Base-by-base conservation (phyloP, 2,888 invertebrate species). In the Troides helena region DNA sequence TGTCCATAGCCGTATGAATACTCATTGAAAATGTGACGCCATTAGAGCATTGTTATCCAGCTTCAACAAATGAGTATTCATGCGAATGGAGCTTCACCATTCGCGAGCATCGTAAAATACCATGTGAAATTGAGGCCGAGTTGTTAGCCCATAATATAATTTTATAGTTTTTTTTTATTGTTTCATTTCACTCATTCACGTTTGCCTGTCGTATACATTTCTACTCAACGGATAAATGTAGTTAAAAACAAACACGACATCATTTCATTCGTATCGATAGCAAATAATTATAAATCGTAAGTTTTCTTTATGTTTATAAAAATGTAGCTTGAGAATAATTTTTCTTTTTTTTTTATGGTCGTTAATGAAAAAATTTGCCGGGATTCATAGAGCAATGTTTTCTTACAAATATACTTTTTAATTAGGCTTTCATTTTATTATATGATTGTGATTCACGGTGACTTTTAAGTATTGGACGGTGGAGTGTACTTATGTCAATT, bases 381-480 rank as follows among this genome's bases (percentile, higher is more conserved):
- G 81, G 81, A 78, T 81, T 68, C 72, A 67, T 77, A 73, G 76
- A 78, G 80, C 82, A 82, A 83, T 85, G 74, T 77, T 53, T 12
- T 72, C 73, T 71, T 68, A 67, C 39, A 53, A 60, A 8, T 61
- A 69, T 23, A 68, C 46, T 64, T 59, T 23, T 68, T 56, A 61
- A 30, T 57, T 65, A 69, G 30, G 58, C 50, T 62, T 46, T 65
- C 46, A 39, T 39, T 39, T 46, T 46, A 46, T 46, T 21, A 57
- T 65, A 56, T 36, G 60, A 56, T 30, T 59, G 25, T 60, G 60
- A 57, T 69, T 58, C 21, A 58, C 17, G 63, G 57, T 65, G 65
- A 61, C 56, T 46, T 71, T 64, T 67, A 61, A 65, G 61, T 71
- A 70, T 66, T 73, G 67, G 69, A 75, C 68, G 75, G 68, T 73